phyloP scores from a whole-genome alignment of 2,888 invertebrate genomes.

The Drosophila engyochracea region DNA sequence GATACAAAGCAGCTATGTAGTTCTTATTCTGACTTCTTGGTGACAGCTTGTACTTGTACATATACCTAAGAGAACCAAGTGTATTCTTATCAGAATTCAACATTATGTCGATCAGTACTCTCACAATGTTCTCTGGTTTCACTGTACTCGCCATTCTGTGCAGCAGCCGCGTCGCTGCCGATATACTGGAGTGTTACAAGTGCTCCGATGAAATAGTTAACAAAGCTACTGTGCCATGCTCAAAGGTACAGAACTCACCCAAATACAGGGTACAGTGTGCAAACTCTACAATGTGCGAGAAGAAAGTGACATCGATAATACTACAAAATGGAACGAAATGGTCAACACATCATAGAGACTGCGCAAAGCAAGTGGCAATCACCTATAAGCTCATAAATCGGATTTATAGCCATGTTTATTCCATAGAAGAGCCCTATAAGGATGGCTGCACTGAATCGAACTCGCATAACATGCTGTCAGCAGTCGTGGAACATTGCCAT shows the following conservation, averaged over 20 bases:
- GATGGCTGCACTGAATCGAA: slow-evolving; percentile 34
- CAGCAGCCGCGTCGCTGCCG: slow-evolving; percentile 10
- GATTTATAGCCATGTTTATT: rapidly evolving
- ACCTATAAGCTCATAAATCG: background rate
- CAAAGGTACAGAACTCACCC: slow-evolving; percentile 6
- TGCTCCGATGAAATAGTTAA: slow-evolving; percentile 7
- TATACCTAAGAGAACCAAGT: slow-evolving; percentile 17
- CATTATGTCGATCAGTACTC: slow-evolving; percentile 23
- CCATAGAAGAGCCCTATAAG: slow-evolving; percentile 38
- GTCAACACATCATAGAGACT: slow-evolving; percentile 24
- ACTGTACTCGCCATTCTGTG: slow-evolving; percentile 16
- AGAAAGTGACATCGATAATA: background rate
- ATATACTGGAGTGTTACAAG: slow-evolving; percentile 35
- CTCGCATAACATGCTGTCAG: background rate
- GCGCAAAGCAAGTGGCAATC: slow-evolving; percentile 43
- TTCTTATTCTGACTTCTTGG: slow-evolving; percentile 40
- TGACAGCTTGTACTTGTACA: slow-evolving; percentile 22
- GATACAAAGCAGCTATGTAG: slow-evolving; percentile 21
- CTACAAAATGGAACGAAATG: slow-evolving; percentile 14
- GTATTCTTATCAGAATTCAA: slow-evolving; percentile 8
- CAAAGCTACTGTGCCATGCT: slow-evolving; percentile 17
- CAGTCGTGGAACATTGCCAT: slow-evolving; percentile 28
- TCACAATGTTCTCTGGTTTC: slow-evolving; percentile 14
- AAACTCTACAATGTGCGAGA: slow-evolving; percentile 62
- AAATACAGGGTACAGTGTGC: slow-evolving; percentile 28